phyloP scores from a whole-genome alignment of 1,140 invertebrate species.

The Trinorchestia longiramus region DNA sequence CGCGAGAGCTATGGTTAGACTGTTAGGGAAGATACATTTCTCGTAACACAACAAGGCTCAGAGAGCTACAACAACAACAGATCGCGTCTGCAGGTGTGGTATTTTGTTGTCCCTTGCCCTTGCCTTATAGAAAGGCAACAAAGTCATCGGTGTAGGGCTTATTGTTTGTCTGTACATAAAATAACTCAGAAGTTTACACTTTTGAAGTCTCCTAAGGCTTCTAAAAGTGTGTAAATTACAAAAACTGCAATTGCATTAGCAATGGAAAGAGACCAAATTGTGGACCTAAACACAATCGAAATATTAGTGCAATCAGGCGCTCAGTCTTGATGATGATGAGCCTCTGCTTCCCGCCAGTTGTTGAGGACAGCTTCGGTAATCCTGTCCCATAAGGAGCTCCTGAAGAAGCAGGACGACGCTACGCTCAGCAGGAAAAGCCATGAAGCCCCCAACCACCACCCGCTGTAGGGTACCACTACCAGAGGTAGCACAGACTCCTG shows the following conservation, averaged over 20 bases:
- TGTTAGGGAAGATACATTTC: too few relatives aligned
- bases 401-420: constrained; percentile 81
- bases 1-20: too few relatives aligned
- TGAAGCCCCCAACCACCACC: constrained; percentile 78
- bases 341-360: constrained; percentile 91
- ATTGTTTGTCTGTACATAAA: neutral
- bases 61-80: too few relatives aligned
- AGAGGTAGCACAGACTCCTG: constrained; percentile 34
- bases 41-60: too few relatives aligned
- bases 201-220: neutral
- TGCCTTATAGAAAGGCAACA: neutral
- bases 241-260: neutral
- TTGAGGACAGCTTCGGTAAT: constrained; percentile 87
- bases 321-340: constrained; percentile 79
- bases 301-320: neutral
- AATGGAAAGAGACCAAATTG: neutral
- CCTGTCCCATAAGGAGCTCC: constrained; percentile 83
- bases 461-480: constrained; percentile 46
- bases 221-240: neutral
- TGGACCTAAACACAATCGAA: neutral
- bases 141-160: neutral
- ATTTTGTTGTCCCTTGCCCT: neutral
- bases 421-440: constrained; percentile 89
- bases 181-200: neutral
- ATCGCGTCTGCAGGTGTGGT: too few relatives aligned